Evolutionary conservation across 92 coral and sea anemone species (phyloP).

Genomic region (Epizoanthus ramosus): DNA sequence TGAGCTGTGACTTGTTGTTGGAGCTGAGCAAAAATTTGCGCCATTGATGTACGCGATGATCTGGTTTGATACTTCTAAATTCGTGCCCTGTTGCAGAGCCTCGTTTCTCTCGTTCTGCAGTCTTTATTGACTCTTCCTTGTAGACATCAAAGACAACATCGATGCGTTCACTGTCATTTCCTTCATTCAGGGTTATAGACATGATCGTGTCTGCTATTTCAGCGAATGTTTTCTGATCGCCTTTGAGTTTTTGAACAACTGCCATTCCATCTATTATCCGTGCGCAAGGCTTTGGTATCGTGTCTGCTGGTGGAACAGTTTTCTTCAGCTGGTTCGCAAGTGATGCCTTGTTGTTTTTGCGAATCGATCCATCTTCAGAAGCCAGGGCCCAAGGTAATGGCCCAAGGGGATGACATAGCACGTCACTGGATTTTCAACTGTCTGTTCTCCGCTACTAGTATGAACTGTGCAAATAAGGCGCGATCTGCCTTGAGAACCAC

Average conservation of each 20-base stretch:
- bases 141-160: constrained; percentile 64
- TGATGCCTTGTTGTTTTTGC: constrained; percentile 45
- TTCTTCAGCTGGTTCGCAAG: constrained; percentile 57
- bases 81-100: constrained; percentile 43
- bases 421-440: constrained; percentile 47
- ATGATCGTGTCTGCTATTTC: constrained; percentile 42
- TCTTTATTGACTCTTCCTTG: constrained; percentile 55
- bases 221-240: constrained; percentile 48
- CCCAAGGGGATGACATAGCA: too few species aligned
- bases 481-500: constrained; percentile 52
- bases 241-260: constrained; percentile 47
- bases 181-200: constrained; percentile 22
- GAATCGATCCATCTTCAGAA: constrained; percentile 36
- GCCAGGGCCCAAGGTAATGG: constrained; percentile 54
- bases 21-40: constrained; percentile 49
- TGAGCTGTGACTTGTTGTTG: constrained; percentile 49
- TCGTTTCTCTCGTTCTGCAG: constrained; percentile 55
- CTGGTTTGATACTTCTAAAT: constrained; percentile 50
- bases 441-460: constrained; percentile 46
- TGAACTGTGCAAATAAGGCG: constrained; percentile 46
- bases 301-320: constrained; percentile 46
- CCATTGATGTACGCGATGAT: constrained; percentile 50
- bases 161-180: constrained; percentile 29
- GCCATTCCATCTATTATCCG: constrained; percentile 60
- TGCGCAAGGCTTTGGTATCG: constrained; percentile 52